A percentile compares a stretch with the other conserved stretches of the same genome.
Evolutionary conservation across 2,888 invertebrate species (phyloP).

Genomic region (Meteorus cinctellus): DNA sequence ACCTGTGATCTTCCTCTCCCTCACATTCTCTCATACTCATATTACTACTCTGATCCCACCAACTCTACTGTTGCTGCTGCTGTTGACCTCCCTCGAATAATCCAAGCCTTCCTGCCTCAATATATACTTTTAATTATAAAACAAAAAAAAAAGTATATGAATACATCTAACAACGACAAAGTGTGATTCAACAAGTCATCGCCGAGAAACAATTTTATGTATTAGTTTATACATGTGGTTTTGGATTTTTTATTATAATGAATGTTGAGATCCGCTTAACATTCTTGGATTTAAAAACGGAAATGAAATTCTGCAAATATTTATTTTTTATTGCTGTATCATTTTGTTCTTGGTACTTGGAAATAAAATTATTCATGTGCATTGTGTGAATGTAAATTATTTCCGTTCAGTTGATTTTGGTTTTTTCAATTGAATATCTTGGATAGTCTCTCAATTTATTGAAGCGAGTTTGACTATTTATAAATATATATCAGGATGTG

Average conservation of each 20-base stretch:
- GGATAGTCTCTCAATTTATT: not conserved
- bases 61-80: not conserved
- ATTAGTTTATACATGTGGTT: not conserved
- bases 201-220: not conserved
- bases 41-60: not conserved
- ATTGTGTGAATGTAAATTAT: not conserved
- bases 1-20: conserved; percentile 7
- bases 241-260: not conserved
- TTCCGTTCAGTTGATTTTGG: not conserved
- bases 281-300: too few relatives aligned
- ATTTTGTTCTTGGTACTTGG: not conserved
- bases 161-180: not conserved
- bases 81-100: not conserved
- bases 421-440: too few relatives aligned
- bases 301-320: not conserved
- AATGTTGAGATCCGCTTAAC: too few relatives aligned
- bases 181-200: not conserved
- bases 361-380: not conserved
- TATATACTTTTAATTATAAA: conserved; percentile 1
- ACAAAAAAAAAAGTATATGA: not conserved
- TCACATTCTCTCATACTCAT: conserved; percentile 11
- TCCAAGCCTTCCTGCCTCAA: not conserved
- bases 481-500: too few relatives aligned
- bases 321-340: not conserved
- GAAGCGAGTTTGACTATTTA: not conserved